Percentiles rank a stretch among this genome's conserved stretches.
phyloP scores from a whole-genome alignment of 2,888 invertebrate species.

The Athrips mouffetella region DNA sequence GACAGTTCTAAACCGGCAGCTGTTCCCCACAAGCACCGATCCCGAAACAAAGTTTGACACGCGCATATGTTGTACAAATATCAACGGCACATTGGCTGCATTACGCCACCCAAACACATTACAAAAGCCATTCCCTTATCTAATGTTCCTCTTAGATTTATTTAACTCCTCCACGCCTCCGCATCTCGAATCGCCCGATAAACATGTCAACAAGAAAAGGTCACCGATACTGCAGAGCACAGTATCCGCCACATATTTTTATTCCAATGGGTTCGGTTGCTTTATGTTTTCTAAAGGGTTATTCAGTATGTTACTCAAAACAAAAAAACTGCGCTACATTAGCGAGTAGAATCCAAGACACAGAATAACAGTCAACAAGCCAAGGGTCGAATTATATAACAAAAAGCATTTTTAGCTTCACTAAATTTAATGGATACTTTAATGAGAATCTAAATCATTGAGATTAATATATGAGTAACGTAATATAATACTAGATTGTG shows the following conservation, averaged over 20 bases:
- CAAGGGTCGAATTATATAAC: too few relatives aligned
- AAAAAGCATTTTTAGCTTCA: too few relatives aligned
- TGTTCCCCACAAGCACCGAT: constrained; percentile 20
- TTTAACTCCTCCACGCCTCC: constrained; percentile 74
- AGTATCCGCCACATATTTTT: constrained; percentile 9
- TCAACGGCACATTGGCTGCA: constrained; percentile 71
- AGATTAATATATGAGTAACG: too few relatives aligned
- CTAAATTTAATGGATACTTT: too few relatives aligned
- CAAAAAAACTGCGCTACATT: too few relatives aligned
- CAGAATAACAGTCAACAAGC: too few relatives aligned
- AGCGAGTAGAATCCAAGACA: too few relatives aligned
- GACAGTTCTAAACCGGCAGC: constrained; percentile 15
- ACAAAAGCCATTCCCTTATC: constrained; percentile 76
- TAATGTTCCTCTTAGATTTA: constrained; percentile 74
- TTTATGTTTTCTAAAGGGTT: neutral
- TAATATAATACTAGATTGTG: too few relatives aligned
- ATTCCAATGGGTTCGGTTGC: constrained; percentile 1
- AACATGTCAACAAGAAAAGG: constrained; percentile 72
- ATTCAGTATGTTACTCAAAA: neutral
- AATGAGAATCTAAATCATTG: too few relatives aligned
- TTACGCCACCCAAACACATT: constrained; percentile 76
- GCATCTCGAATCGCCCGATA: constrained; percentile 70
- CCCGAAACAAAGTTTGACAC: constrained; percentile 47
- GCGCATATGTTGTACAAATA: constrained; percentile 57
- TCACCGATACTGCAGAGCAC: constrained; percentile 48